These are phyloP conservation scores for Cephalopterus ornatus DNA, from an alignment of 2,113 vertebrate genomes.

Conservation along the genomic window DNA sequence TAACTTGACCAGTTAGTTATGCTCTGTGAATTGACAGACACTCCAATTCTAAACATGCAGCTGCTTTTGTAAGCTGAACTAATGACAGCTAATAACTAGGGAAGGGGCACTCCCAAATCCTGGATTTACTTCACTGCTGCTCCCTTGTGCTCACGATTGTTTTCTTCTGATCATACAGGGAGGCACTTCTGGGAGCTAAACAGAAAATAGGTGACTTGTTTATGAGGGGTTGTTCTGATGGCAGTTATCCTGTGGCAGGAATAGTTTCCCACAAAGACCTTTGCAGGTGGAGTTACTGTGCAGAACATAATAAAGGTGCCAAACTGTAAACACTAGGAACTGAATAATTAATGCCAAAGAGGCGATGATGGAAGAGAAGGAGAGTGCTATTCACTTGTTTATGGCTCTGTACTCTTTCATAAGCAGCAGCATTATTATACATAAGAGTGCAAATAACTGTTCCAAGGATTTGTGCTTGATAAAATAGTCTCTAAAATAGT, in stretches of 20 bases:
- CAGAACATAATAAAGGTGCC: neutral
- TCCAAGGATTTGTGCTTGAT: neutral
- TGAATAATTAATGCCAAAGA: constrained; percentile 16
- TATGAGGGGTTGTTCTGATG: neutral
- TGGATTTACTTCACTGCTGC: neutral
- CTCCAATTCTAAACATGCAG: neutral
- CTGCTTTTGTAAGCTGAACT: neutral
- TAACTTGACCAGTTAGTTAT: neutral
- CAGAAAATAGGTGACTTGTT: neutral
- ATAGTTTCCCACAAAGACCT: neutral
- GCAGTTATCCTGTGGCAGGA: neutral
- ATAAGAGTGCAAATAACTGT: neutral
- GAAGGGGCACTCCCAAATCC: neutral
- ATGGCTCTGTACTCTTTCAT: neutral
- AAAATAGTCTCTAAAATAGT: neutral
- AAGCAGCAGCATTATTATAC: neutral
- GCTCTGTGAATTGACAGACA: neutral
- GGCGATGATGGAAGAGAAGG: neutral
- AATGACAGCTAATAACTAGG: neutral
- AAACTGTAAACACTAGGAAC: neutral
- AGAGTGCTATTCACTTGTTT: neutral
- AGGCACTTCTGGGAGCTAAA: neutral
- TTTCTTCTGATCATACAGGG: neutral
- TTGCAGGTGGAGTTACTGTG: neutral
- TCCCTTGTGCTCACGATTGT: neutral